Evolutionary conservation across 2,113 vertebrate species (phyloP).

Genomic region (Malurus melanocephalus): DNA sequence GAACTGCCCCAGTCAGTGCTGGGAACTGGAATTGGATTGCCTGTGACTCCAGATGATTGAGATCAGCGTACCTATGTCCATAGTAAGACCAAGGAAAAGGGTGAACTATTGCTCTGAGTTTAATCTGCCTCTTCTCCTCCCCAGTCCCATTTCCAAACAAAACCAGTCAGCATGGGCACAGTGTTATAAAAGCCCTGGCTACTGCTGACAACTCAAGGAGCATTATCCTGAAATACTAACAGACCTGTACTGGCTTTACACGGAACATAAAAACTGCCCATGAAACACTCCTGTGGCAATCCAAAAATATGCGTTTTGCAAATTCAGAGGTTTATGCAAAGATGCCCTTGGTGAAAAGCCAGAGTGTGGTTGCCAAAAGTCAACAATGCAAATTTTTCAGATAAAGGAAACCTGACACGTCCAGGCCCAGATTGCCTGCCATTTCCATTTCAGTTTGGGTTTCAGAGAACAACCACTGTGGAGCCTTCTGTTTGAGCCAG

Average conservation of each 20-base stretch:
- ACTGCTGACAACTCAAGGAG: neutral
- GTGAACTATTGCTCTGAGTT: neutral
- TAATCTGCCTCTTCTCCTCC: neutral
- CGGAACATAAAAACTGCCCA: neutral
- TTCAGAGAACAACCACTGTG: neutral
- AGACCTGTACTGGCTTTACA: neutral
- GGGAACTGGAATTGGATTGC: rapidly evolving
- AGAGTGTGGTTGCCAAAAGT: neutral
- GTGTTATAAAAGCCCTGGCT: neutral
- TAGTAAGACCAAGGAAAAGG: neutral
- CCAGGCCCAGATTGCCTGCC: neutral
- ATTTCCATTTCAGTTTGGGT: neutral
- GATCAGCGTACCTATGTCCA: rapidly evolving
- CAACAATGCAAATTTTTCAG: constrained; percentile 21
- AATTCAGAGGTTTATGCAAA: constrained; percentile 23
- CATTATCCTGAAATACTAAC: neutral
- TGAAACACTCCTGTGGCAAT: neutral
- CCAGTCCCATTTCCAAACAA: neutral
- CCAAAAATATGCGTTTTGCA: neutral
- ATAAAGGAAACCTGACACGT: constrained; percentile 33
- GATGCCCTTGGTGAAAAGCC: neutral
- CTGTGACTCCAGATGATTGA: rapidly evolving
- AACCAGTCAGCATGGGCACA: neutral
- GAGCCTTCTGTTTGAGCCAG: neutral
- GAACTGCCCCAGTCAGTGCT: neutral